Evolutionary conservation across 2,797 vertebrate genomes (phyloP).

Genomic region (Scolopax rusticola): DNA sequence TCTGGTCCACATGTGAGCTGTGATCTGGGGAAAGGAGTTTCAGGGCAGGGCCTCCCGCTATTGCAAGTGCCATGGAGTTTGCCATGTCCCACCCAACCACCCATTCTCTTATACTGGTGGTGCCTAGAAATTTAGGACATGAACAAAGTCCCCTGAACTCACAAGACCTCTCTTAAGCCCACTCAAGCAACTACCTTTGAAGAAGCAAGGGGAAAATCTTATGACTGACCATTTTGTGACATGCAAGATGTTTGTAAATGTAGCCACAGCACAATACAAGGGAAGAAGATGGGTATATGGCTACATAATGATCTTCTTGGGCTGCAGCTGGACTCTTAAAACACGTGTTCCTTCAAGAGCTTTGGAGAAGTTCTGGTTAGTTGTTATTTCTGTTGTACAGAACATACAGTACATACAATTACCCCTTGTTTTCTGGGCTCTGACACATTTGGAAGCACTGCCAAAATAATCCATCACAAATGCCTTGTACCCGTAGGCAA

Average conservation of each 20-base stretch:
- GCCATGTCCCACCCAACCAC: background rate
- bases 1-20: accelerated
- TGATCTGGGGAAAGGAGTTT: background rate
- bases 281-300: background rate
- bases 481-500: background rate
- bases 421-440: background rate
- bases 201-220: background rate
- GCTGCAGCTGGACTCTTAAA: background rate
- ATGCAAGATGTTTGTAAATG: background rate
- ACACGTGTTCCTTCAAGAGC: background rate
- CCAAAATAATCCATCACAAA: slow-evolving; percentile 1
- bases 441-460: background rate
- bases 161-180: background rate
- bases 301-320: background rate
- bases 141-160: background rate
- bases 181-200: background rate
- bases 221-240: accelerated
- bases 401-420: background rate
- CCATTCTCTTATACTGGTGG: background rate
- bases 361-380: background rate
- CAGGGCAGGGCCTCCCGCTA: background rate
- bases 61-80: background rate
- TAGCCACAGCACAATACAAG: accelerated
- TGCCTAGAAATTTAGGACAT: background rate
- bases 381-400: background rate